Evolutionary conservation across 1,140 invertebrate species (phyloP), one percentile per base, ranked within the genome.

Genomic region (Tyrophagus putrescentiae): DNA sequence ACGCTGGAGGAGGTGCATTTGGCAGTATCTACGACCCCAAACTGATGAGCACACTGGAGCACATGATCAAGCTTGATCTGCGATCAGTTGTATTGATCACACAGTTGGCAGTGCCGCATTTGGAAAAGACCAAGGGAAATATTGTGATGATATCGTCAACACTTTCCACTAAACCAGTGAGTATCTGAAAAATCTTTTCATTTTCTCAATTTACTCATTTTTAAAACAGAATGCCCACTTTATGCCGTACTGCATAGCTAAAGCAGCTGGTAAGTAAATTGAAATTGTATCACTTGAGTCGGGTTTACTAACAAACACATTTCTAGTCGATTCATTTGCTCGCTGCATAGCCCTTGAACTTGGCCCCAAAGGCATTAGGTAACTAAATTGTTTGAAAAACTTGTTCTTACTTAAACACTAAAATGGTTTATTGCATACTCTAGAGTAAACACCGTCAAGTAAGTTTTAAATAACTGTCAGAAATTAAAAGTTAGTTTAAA

Each of bases 101-200:
- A 0, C 83, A 82, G 78, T 67, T 91, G 48, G 83, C 84, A 33
- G 81, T 84, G 0, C 88, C 89, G 1, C 78, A 91, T 71, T 72
- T 95, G 16, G 72, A 87, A 4, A 78, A 82, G 70, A 80, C 81
- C 0, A 84, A 87, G 71, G 87, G 87, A 25, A 84, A 80, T 64
- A 82, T 91, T 65, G 84, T 95, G 0, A 93, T 92, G 70, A 82
- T 93, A 0, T 92, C 87, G 1, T 91, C 87, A 70, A 83, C 92
- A 0, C 82, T 80, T 68, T 87, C 87, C 27, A 74, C 87, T 4
- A 72, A 87, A 68, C 78, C 86, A 1, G 75, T 78, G 69, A 70
- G 72, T 59, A 73, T 57, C 68, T 67, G 3, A 70, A n/a, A n/a
- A 67, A 27, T 34, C 72, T 13, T 70, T 71, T 60, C 62, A 67